Evolutionary conservation across 2,113 vertebrate genomes (phyloP).

Genomic region (Aix galericulata): DNA sequence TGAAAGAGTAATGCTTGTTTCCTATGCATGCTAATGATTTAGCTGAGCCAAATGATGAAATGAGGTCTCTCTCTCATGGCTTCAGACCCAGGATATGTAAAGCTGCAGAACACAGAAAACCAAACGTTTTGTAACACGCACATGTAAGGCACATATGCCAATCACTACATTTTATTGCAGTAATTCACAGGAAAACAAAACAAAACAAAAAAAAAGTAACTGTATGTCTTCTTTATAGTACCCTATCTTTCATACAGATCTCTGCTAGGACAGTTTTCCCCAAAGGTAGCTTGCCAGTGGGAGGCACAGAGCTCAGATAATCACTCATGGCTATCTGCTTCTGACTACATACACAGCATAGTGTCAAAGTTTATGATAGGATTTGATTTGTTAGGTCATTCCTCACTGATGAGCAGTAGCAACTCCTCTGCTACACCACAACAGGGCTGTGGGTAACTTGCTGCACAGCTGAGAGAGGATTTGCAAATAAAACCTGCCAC

Average conservation of each 20-base stretch:
- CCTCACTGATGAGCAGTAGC: background rate
- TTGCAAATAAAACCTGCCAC: background rate
- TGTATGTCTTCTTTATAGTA: background rate
- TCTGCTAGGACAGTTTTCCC: background rate
- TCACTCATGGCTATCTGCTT: background rate
- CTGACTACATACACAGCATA: background rate
- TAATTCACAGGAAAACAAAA: background rate
- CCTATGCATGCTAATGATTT: background rate
- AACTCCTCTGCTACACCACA: background rate
- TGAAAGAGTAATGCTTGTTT: background rate
- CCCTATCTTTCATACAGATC: background rate
- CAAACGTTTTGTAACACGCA: background rate
- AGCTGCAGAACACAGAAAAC: background rate
- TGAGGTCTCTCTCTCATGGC: background rate
- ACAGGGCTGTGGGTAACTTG: background rate
- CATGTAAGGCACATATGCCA: background rate
- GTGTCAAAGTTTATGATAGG: background rate
- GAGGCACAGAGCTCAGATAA: background rate
- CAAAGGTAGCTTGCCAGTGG: background rate
- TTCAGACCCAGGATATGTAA: background rate
- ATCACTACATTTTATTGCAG: background rate
- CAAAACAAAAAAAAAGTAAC: background rate
- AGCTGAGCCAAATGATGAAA: background rate
- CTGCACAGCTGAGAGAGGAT: background rate
- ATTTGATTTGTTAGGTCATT: background rate